Percentiles rank a stretch among this genome's conserved stretches.
These are phyloP conservation scores for Thamnophis sirtalis DNA, from an alignment of 2,113 vertebrate genomes.

Conservation along the genomic window DNA sequence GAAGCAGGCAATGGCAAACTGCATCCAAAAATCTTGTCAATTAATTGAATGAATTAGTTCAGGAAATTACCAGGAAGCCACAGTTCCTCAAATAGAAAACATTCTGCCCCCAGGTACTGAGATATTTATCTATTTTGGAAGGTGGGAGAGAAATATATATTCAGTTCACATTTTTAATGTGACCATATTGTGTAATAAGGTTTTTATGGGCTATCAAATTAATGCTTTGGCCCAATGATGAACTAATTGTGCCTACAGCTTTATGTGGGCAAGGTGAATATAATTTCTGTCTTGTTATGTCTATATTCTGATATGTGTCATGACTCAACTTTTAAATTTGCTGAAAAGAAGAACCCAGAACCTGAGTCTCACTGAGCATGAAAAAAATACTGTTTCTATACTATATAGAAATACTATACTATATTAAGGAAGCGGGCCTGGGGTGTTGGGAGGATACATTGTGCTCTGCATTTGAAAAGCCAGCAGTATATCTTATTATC, in stretches of 20 bases:
- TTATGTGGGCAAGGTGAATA: not conserved
- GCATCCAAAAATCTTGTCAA: not conserved
- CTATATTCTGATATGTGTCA: not conserved
- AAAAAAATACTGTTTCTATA: not conserved
- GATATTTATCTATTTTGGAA: not conserved
- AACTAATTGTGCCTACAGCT: not conserved
- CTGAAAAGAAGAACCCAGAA: not conserved
- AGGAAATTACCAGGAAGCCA: not conserved
- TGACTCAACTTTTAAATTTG: not conserved
- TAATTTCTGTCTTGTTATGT: not conserved
- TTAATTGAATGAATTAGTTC: not conserved
- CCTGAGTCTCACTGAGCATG: not conserved
- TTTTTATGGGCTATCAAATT: not conserved
- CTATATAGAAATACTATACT: not conserved
- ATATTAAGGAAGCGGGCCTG: not conserved
- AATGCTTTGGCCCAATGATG: not conserved
- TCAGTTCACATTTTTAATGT: not conserved
- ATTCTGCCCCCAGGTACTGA: not conserved
- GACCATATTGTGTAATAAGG: not conserved
- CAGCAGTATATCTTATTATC: not conserved
- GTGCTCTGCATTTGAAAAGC: not conserved
- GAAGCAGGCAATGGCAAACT: not conserved
- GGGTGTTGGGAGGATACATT: not conserved
- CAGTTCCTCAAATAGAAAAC: not conserved
- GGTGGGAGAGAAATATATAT: not conserved